Evolutionary conservation across 2,888 invertebrate genomes (phyloP), one percentile per base, ranked within the genome.

Genomic region (Agrochola lota): DNA sequence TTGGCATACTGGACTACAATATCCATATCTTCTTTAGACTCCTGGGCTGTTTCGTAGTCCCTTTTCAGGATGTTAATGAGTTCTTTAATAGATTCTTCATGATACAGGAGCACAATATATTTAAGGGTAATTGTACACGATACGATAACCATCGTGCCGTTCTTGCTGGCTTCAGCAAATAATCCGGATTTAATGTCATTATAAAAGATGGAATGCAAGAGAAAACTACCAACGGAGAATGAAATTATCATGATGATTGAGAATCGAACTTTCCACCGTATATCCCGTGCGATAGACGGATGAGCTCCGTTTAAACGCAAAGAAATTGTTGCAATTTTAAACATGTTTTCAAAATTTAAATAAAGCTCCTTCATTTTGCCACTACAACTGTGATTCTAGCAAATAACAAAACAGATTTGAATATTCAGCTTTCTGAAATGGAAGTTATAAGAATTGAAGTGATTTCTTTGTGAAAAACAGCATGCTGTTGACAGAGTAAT

Each of bases 121-220:
- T 95, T 95, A 0, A 92, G 81, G 1, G 85, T 89, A 9, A 93
- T 89, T 3, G 92, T 93, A 23, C 92, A 62, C 46, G 89, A 86
- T 4, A 95, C 90, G 5, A 94, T 89, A 5, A 88, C 78, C 89
- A 95, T 93, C 3, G 91, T 89, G 0, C 87, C 83, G 77, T 94
- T 94, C 81, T 93, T 94, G 74, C 92, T 91, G 1, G 92, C 93
- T 74, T 94, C 94, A 5, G 89, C 80, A 73, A 90, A 93, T 20
- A 89, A 89, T 35, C 90, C 88, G 4, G 72, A 26, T 70, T 83
- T 89, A 8, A 94, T 86, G 62, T 95, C 94, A 67, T 93, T 88
- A 5, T 80, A 81, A 20, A 93, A 77, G 12, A 93, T 84, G 0
- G 95, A 93, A 80, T 93, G 84, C 0, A 78, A 0, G 1, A 94